Evolutionary conservation across 2,888 invertebrate genomes (phyloP), one percentile per base, ranked within the genome.

Genomic region (Calephelis perditalis): DNA sequence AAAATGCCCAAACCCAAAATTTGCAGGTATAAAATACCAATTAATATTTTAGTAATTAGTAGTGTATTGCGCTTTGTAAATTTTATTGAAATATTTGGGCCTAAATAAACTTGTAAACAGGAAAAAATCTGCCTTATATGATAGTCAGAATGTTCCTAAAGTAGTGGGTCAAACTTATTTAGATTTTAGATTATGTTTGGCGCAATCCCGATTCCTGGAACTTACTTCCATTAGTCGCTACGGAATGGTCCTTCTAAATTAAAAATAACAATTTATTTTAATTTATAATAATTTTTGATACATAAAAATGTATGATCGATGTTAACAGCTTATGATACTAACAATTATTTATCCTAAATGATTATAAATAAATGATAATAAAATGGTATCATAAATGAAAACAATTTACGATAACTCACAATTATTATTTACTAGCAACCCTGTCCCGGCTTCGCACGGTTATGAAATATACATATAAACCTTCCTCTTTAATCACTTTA

Each of bases 81-180:
- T 49, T 26, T 49, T 49, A 8, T 49, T 49, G 49, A 15, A 26
- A n/a, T 49, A 26, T 26, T 49, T 49, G 49, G 15, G 49, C 49
- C 15, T 49, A 49, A 15, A 12, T 49, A 15, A 26, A 49, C 26
- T 10, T 9, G 8, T 49, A 9, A 49, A 49, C 49, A 49, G 49
- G 26, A 49, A 49, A 26, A 49, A 49, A 49, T 49, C 49, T 49
- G 49, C 49, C 49, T 49, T 49, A 49, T 49, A 49, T 49, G 12
- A 15, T 49, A 49, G 49, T 49, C 49, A 49, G 49, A 49, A 49
- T 49, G 49, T 49, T 49, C 49, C 49, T 49, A 15, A 47, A n/a
- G 7, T 5, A 26, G 10, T 49, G 26, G 49, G 49, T 49, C 49
- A 26, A 49, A 26, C 26, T 49, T 49, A 49, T 8, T 9, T 49